phyloP scores from a whole-genome alignment of 2,888 invertebrate species.

The Cephus pulcher region DNA sequence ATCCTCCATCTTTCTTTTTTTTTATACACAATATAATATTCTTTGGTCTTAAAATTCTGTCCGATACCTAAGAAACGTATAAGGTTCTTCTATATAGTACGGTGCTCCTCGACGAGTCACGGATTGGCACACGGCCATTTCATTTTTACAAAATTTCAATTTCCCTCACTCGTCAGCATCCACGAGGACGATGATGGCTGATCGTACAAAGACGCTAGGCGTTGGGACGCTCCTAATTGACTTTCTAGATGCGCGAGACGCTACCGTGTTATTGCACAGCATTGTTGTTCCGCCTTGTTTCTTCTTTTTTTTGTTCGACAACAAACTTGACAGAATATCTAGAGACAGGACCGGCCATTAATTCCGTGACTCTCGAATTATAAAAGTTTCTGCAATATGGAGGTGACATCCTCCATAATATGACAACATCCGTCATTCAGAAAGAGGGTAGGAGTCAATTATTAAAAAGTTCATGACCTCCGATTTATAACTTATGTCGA shows the following conservation, averaged over 20 bases:
- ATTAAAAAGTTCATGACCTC: background rate
- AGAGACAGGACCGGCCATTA: background rate
- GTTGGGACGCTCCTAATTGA: background rate
- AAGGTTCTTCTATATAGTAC: slow-evolving; percentile 16
- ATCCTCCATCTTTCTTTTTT: background rate
- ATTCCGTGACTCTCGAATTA: background rate
- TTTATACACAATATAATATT: slow-evolving; percentile 57
- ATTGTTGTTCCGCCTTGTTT: background rate
- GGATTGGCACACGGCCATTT: slow-evolving; percentile 8
- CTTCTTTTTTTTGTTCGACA: background rate
- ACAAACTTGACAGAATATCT: background rate
- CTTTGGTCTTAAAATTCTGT: slow-evolving; percentile 56
- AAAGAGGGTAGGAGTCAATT: background rate
- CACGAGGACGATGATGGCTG: background rate
- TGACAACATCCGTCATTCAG: background rate
- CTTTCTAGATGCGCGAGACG: background rate
- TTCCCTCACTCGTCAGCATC: background rate
- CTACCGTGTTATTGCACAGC: background rate
- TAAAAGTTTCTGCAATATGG: background rate
- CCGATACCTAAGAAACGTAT: slow-evolving; percentile 33
- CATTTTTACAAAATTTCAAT: background rate
- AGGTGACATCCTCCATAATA: background rate
- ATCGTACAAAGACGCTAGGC: background rate
- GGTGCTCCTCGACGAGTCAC: slow-evolving; percentile 23
- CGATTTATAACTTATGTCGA: background rate